Evolutionary conservation across 37 sponge, comb jelly and placozoan species (phyloP).

Genomic region (Agelas oroides): DNA sequence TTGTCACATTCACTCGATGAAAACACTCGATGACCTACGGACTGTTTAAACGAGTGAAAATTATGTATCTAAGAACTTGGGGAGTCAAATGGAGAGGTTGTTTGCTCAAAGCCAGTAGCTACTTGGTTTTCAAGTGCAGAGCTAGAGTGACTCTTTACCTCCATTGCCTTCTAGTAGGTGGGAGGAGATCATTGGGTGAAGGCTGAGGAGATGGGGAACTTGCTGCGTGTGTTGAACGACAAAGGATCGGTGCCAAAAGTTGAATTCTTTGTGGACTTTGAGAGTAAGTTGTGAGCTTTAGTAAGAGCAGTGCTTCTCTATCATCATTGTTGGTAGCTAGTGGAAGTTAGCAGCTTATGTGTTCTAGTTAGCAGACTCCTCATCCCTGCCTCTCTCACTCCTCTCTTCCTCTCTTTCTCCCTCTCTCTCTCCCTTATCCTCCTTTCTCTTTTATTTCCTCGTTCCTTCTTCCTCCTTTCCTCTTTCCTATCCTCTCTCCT

Average conservation of each 20-base stretch:
- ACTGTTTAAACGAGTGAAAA: too few species aligned
- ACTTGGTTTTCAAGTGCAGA: too few species aligned
- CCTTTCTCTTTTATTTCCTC: neutral
- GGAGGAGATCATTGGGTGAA: too few species aligned
- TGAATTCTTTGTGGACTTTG: conserved; percentile 92
- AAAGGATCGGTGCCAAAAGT: conserved; percentile 70
- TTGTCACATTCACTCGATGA: too few species aligned
- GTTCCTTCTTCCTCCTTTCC: too few species aligned
- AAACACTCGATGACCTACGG: too few species aligned
- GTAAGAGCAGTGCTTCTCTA: neutral
- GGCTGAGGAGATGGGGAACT: conserved; percentile 69
- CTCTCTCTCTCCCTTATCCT: neutral
- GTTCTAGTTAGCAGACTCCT: neutral
- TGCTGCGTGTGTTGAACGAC: conserved; percentile 74
- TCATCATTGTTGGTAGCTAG: too few species aligned
- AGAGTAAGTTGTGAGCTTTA: conserved; percentile 68
- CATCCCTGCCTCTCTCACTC: conserved; percentile 10
- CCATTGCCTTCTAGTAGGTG: too few species aligned
- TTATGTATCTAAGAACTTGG: too few species aligned
- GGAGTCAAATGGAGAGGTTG: too few species aligned
- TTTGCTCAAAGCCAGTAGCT: too few species aligned
- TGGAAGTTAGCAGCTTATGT: neutral
- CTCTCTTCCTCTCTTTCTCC: conserved; percentile 1
- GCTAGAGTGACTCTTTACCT: too few species aligned
- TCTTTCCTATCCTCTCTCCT: neutral